Evolutionary conservation across 2,797 vertebrate genomes (phyloP).

Genomic region (Trachurus trachurus): DNA sequence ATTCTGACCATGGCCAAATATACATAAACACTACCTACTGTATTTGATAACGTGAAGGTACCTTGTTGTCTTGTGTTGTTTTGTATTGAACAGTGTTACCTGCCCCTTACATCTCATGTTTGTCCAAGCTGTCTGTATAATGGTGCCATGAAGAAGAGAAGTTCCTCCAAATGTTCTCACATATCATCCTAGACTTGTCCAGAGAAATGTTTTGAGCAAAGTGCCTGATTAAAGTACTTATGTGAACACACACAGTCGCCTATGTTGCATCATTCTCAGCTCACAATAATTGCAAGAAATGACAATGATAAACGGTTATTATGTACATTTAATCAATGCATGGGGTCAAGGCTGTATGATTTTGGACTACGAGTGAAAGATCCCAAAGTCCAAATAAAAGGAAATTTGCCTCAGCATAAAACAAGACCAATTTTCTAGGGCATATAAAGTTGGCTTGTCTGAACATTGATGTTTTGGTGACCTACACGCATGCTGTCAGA

Average conservation of each 20-base stretch:
- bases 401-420: neutral
- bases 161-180: constrained; percentile 52
- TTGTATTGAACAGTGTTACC: constrained; percentile 63
- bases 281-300: neutral
- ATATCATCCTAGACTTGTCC: constrained; percentile 53
- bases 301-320: neutral
- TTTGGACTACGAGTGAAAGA: neutral
- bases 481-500: neutral
- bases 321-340: neutral
- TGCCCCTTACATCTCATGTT: constrained; percentile 46
- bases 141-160: constrained; percentile 54
- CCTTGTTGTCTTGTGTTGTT: constrained; percentile 58
- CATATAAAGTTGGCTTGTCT: neutral
- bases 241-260: constrained; percentile 54
- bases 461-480: constrained; percentile 17
- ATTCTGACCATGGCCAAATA: constrained; percentile 64
- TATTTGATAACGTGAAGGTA: constrained; percentile 60
- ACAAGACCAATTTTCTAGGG: neutral
- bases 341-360: neutral
- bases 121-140: constrained; percentile 41
- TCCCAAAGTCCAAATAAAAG: neutral
- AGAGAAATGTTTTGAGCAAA: constrained; percentile 78
- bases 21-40: constrained; percentile 64
- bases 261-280: constrained; percentile 36
- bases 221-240: constrained; percentile 88